Conservation (phyloP, 1,140 invertebrate genomes). For the Vanessa atalanta region DNA sequence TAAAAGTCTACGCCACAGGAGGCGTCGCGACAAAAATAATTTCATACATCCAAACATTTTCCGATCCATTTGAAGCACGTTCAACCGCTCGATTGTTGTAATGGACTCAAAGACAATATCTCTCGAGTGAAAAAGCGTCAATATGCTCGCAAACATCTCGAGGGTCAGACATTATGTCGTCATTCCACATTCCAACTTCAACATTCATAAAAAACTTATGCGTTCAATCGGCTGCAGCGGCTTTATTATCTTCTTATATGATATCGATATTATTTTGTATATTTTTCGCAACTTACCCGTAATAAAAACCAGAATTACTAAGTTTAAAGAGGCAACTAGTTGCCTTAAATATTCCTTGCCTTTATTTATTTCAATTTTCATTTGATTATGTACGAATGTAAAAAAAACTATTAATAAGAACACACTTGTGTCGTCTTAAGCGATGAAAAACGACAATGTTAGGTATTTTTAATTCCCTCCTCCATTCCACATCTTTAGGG, state of each 20-base stretch:
- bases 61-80: constrained; percentile 66
- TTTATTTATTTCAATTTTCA: too few relatives aligned
- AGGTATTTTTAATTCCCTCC: constrained; percentile 33
- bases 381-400: too few relatives aligned
- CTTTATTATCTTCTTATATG: constrained; percentile 5
- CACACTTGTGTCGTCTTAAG: too few relatives aligned
- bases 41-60: constrained; percentile 72
- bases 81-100: constrained; percentile 50
- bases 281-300: not conserved
- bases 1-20: constrained; percentile 70
- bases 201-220: constrained; percentile 15
- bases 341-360: too few relatives aligned
- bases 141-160: constrained; percentile 24
- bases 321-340: too few relatives aligned
- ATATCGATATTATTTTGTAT: constrained; percentile 1
- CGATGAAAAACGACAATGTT: not conserved
- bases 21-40: constrained; percentile 72
- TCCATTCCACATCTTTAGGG: constrained; percentile 41
- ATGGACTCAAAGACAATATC: constrained; percentile 42
- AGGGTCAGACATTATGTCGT: constrained; percentile 14
- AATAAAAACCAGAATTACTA: too few relatives aligned
- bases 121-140: constrained; percentile 30
- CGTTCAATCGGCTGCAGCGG: not conserved
- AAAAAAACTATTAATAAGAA: too few relatives aligned
- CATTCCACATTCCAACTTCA: constrained; percentile 4